Evolutionary conservation across 2,797 vertebrate genomes (phyloP).

Genomic region (Gouania willdenowi): DNA sequence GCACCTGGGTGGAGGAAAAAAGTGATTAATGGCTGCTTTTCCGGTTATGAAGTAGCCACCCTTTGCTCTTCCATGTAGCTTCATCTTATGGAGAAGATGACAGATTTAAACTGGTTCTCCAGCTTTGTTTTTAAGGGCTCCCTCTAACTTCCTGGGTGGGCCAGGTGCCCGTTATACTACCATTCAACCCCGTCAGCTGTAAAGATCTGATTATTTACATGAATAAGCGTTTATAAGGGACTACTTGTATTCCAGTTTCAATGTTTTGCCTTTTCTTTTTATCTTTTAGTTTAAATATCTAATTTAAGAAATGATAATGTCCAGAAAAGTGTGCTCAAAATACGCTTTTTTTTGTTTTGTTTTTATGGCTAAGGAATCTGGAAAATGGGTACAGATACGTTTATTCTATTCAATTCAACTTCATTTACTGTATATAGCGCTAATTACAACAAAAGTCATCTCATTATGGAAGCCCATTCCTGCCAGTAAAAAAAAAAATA

Average conservation of each 20-base stretch:
- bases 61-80: conserved; percentile 22
- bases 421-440: too few relatives aligned
- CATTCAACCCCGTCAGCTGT: conserved; percentile 2
- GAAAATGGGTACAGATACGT: too few relatives aligned
- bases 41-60: conserved; percentile 46
- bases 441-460: too few relatives aligned
- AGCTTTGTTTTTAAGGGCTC: conserved; percentile 16
- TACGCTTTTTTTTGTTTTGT: too few relatives aligned
- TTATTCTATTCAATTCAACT: too few relatives aligned
- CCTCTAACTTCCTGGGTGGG: conserved; percentile 39
- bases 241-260: conserved; percentile 6
- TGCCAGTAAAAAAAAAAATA: too few relatives aligned
- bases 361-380: too few relatives aligned
- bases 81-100: conserved; percentile 26
- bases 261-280: conserved; percentile 11
- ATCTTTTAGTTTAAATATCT: conserved; percentile 11
- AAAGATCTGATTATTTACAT: conserved; percentile 12
- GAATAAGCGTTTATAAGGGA: conserved; percentile 22
- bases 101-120: conserved; percentile 42
- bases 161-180: conserved; percentile 25
- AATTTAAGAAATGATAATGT: too few relatives aligned
- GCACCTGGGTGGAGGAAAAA: conserved; percentile 51
- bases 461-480: too few relatives aligned
- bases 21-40: conserved; percentile 53
- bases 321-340: too few relatives aligned